Evolutionary conservation across 2,888 invertebrate species (phyloP).

Genomic region (Polymixis flavicincta): DNA sequence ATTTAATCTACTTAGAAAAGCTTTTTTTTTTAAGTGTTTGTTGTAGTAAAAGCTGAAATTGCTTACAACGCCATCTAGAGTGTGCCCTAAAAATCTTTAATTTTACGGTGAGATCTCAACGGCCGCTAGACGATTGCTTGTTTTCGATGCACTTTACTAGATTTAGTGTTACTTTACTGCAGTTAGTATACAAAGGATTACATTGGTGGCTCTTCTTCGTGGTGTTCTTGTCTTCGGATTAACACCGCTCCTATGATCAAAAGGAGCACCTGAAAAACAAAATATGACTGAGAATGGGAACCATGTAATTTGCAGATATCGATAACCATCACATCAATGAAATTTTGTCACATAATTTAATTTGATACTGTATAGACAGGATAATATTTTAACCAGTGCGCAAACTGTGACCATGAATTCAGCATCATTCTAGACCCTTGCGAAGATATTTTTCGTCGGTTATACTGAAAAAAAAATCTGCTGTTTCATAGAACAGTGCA

Average conservation of each 20-base stretch:
- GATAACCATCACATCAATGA: too few relatives aligned
- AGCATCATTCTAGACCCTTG: too few relatives aligned
- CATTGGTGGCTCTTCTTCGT: not conserved
- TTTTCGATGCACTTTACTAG: conserved; percentile 53
- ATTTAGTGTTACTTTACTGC: not conserved
- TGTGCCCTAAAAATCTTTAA: conserved; percentile 25
- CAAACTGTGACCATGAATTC: too few relatives aligned
- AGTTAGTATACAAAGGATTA: conserved; percentile 3
- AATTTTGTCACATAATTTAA: too few relatives aligned
- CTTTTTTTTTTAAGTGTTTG: not conserved
- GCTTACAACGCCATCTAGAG: conserved; percentile 56
- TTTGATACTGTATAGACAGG: too few relatives aligned
- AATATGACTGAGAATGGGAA: not conserved
- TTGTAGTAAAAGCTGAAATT: not conserved
- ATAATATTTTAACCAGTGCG: too few relatives aligned
- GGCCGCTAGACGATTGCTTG: conserved; percentile 15
- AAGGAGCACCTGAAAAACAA: conserved; percentile 52
- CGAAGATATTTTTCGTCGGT: too few relatives aligned
- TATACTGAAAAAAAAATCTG: too few relatives aligned
- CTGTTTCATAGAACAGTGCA: too few relatives aligned
- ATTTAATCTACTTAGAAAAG: not conserved
- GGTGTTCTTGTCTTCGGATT: conserved; percentile 3
- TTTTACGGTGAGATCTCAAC: conserved; percentile 58
- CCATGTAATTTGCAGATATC: not conserved
- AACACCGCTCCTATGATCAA: conserved; percentile 51